Evolutionary conservation across 2,113 vertebrate species (phyloP), one percentile per base, ranked within the genome.

Genomic region (Ptilorrhoa leucosticta): DNA sequence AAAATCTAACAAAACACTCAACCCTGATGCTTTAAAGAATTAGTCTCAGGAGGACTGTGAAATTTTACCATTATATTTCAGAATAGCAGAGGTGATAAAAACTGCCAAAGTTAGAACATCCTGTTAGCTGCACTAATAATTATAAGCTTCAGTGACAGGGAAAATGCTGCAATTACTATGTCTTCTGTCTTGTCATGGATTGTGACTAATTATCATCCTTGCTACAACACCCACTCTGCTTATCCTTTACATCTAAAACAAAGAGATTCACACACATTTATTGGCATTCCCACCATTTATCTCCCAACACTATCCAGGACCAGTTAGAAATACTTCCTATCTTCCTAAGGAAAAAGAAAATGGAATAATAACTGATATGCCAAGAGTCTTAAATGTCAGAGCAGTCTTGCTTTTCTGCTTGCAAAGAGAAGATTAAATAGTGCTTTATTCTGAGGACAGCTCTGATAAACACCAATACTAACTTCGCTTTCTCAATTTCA

Each of bases 121-220:
- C 96, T 83, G 91, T 95, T 97, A 96, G 98, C 95, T 96, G 97
- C 95, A 96, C 97, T 98, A 94, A 97, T 99, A 99, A 99, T 99
- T 99, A 98, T 96, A 98, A 97, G 98, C 97, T 97, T 97, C 95
- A 88, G 93, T 96, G 98, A 98, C 96, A 97, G 97, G 93, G 97
- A 98, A 97, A 98, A 97, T 91, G 98, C 97, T 97, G 97, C 98
- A 98, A 99, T 99, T 99, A 98, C 97, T 87, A 90, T 97, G 98
- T 98, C 98, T 98, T 97, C 97, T 98, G 97, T 97, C 96, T 96
- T 93, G 96, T 97, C 97, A 97, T 95, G 98, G 97, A 96, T 97
- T 98, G 98, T 94, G 97, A 98, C 97, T 99, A 98, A 98, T 98
- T 98, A 98, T 97, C 71, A 82, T 76, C 87, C 95, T 90, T 96